These are phyloP conservation scores for Agriotes lineatus DNA, from an alignment of 2,888 invertebrate genomes.

Conservation along the genomic window DNA sequence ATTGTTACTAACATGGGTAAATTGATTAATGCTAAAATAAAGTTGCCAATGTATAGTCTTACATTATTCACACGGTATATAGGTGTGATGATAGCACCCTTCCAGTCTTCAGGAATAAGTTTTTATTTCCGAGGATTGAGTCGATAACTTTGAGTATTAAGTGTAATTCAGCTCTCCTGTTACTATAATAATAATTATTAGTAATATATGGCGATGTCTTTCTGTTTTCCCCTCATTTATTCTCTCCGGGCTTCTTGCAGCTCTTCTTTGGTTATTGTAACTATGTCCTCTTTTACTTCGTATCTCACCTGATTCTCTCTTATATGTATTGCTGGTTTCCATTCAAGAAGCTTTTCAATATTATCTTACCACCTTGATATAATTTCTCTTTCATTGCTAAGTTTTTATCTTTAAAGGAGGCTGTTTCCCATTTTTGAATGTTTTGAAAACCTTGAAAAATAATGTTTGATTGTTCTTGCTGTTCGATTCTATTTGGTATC, in stretches of 20 bases:
- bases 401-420: not conserved
- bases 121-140: not conserved
- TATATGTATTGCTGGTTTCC: not conserved
- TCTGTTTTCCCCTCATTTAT: conserved; percentile 2
- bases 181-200: not conserved
- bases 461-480: not conserved
- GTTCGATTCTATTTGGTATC: not conserved
- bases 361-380: not conserved
- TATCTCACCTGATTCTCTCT: not conserved
- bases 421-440: not conserved
- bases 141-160: not conserved
- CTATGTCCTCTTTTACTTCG: not conserved
- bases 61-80: no score
- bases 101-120: not conserved
- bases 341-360: not conserved
- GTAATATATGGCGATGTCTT: not conserved
- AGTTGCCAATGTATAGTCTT: no score
- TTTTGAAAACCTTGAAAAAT: conserved; percentile 3
- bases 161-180: not conserved
- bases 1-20: no score
- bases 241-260: not conserved
- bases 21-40: no score
- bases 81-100: not conserved
- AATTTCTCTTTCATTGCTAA: not conserved
- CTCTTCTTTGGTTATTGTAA: not conserved